Evolutionary conservation across 2,888 invertebrate species (phyloP).

Genomic region (Drosophila austrosaltans): DNA sequence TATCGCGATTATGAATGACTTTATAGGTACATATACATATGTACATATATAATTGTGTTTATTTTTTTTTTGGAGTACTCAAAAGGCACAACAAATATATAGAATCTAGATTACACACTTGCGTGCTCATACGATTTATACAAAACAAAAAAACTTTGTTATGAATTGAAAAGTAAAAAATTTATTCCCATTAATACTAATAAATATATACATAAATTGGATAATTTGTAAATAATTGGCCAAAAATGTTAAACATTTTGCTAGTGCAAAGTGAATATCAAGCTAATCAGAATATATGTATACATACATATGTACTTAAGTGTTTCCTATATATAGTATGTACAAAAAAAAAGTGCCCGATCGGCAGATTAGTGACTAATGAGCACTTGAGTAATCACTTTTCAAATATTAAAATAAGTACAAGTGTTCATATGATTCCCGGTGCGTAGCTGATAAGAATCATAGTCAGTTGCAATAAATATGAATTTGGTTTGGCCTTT

Average conservation of each 20-base stretch:
- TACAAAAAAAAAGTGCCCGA: background rate
- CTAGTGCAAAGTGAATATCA: no score
- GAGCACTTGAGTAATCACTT: constrained; percentile 7
- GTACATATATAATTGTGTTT: background rate
- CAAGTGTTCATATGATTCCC: constrained; percentile 5
- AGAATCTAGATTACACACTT: background rate
- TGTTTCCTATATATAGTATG: background rate
- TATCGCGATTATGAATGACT: background rate
- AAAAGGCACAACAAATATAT: background rate
- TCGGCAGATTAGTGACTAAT: constrained; percentile 6
- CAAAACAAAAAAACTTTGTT: background rate
- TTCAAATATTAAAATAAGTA: constrained; percentile 5
- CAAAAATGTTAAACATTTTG: no score
- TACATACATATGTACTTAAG: background rate
- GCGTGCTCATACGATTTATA: background rate
- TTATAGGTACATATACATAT: background rate
- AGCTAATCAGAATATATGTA: no score
- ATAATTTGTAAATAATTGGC: background rate
- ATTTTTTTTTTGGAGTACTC: background rate
- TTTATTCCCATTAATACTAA: background rate
- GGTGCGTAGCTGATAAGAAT: constrained; percentile 10
- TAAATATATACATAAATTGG: no score
- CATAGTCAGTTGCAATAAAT: background rate
- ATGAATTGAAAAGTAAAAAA: background rate
- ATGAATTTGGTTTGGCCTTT: background rate